Base-by-base conservation (phyloP, 2,113 vertebrate species). In the Tetrax tetrax region DNA sequence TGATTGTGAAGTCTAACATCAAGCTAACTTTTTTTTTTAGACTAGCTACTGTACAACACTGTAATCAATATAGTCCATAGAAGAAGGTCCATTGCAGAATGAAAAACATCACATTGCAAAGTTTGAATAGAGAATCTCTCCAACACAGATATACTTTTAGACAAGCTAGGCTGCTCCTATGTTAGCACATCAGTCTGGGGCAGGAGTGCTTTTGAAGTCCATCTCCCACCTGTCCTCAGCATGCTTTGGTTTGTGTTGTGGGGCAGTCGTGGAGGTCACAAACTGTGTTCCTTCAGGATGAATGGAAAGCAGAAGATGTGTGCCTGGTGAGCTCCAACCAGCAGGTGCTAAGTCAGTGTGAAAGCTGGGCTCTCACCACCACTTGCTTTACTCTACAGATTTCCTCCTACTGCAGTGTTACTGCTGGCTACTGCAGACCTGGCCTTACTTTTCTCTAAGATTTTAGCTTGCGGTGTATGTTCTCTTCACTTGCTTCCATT, bases 401-500 rank as follows among this genome's bases (percentile, higher is more conserved):
- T 7, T 15, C 13, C 20, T 77, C 14, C 56, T 63, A 6, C 51
- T 80, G 37, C 50, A 41, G 25, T 3, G 1, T 70, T 38, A 18
- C 54, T 47, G 22, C 64, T 81, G 47, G 15, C n/a, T 51, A 29
- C 8, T 22, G 20, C 28, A 59, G 66, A 87, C 45, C 83, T 81
- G 71, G 16, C 9, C 35, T 79, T 68, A 37, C 59, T 61, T 41
- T 78, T 64, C 24, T 43, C 12, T 5, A 35, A 20, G 51, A 50
- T 60, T 85, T 95, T 84, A 57, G 61, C 47, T 86, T 91, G 18
- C 6, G 9, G n/a, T 27, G 7, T 29, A 9, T 53, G 61, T 47
- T 93, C 43, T 82, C 74, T 81, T 90, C 80, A 50, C 90, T 91
- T 85, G 23, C 68, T 92, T 88, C 47, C 23, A 24, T 81, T 96